A percentile compares a stretch with the other conserved stretches of the same genome.
phyloP scores from a whole-genome alignment of 2,888 invertebrate genomes.

The Pterostichus niger region DNA sequence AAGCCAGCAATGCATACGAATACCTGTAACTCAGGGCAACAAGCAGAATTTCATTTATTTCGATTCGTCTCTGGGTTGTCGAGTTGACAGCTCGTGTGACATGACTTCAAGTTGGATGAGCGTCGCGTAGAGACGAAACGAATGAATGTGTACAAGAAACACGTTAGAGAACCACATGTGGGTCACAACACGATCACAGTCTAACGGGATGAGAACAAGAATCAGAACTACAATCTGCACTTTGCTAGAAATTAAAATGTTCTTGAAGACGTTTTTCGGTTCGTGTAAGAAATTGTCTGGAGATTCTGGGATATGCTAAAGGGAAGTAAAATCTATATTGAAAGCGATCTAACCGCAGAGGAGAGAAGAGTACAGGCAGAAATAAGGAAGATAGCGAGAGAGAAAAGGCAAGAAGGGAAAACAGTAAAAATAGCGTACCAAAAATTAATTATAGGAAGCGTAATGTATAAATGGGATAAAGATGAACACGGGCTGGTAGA shows the following conservation, averaged over 20 bases:
- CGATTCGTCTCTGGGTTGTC: conserved; percentile 49
- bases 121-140: neutral
- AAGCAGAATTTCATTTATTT: conserved; percentile 60
- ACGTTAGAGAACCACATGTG: conserved; percentile 12
- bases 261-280: conserved; percentile 48
- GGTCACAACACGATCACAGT: conserved; percentile 13
- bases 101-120: conserved; percentile 34
- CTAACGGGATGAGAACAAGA: neutral
- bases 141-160: conserved; percentile 25
- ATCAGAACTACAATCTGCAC: conserved; percentile 56
- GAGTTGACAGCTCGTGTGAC: conserved; percentile 10
- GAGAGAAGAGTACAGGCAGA: too few relatives aligned
- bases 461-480: too few relatives aligned
- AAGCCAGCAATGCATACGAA: conserved; percentile 14
- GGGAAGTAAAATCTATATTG: too few relatives aligned
- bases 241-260: conserved; percentile 62
- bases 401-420: too few relatives aligned
- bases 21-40: neutral
- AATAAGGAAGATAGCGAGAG: too few relatives aligned
- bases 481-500: too few relatives aligned
- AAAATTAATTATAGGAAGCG: too few relatives aligned
- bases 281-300: conserved; percentile 62
- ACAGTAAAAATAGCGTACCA: too few relatives aligned
- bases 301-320: conserved; percentile 56
- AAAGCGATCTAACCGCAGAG: too few relatives aligned